Evolutionary conservation across 1,140 invertebrate species (phyloP).

Genomic region (Phortica variegata): DNA sequence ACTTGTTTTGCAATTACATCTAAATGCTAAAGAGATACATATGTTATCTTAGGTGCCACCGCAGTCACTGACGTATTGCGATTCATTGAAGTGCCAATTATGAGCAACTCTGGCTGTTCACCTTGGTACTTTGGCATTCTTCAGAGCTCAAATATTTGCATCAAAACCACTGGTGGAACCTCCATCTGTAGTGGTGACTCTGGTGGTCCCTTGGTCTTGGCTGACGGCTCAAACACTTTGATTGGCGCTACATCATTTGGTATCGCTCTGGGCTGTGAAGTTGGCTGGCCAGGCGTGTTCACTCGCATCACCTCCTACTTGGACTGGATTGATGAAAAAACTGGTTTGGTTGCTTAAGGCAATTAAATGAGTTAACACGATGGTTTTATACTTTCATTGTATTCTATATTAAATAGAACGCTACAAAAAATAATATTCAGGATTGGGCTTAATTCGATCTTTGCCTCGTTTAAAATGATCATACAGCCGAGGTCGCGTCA

Average conservation of each 20-base stretch:
- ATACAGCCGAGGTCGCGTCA: slow-evolving; percentile 2
- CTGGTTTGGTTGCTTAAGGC: slow-evolving; percentile 30
- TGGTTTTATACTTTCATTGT: background rate
- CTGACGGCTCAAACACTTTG: slow-evolving; percentile 45
- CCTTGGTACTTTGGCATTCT: slow-evolving; percentile 26
- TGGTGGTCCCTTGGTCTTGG: slow-evolving; percentile 59
- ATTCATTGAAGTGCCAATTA: slow-evolving; percentile 27
- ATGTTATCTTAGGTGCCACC: slow-evolving; percentile 9
- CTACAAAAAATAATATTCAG: slow-evolving; percentile 46
- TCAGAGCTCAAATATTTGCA: slow-evolving; percentile 27
- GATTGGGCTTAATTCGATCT: slow-evolving; percentile 12
- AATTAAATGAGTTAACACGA: slow-evolving; percentile 12
- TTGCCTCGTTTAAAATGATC: slow-evolving; percentile 8
- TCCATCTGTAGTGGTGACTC: slow-evolving; percentile 59
- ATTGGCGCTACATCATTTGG: slow-evolving; percentile 63
- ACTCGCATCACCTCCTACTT: slow-evolving; percentile 60
- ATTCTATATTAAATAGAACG: slow-evolving; percentile 28
- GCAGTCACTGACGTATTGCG: slow-evolving; percentile 27
- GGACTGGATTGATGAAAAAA: slow-evolving; percentile 58
- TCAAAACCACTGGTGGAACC: slow-evolving; percentile 39
- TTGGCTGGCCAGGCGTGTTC: slow-evolving; percentile 59
- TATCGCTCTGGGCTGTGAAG: slow-evolving; percentile 59
- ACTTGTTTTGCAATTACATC: no score
- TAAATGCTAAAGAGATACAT: no score
- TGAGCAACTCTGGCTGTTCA: slow-evolving; percentile 31